Evolutionary conservation across 2,113 vertebrate genomes (phyloP), one percentile per base, ranked within the genome.

Genomic region (Atractosteus spatula): DNA sequence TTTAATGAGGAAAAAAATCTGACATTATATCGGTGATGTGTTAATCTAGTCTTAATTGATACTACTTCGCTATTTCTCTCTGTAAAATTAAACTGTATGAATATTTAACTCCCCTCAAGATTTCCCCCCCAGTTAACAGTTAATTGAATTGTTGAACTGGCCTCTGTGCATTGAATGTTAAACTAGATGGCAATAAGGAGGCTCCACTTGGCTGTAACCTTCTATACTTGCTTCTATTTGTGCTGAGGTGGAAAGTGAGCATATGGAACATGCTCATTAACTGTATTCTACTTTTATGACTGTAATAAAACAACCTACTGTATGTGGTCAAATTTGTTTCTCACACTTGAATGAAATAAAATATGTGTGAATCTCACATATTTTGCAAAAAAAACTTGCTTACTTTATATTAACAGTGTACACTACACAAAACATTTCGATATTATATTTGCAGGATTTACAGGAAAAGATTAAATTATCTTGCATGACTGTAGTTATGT

Each of bases 111-210:
- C 74, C 70, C 71, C 79, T 55, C 55, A 78, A 66, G 79, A 76
- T 71, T 74, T 47, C 72, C 63, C 66, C 66, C n/a, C 61, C 72
- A 73, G 76, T 83, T 78, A 79, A 78, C 29, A 69, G 70, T 75
- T 78, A 79, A 81, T 76, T 76, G 74, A 81, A 81, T 75, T 66
- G 67, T 55, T 76, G 73, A 81, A 74, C 74, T 76, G 73, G 68
- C 17, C 72, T 70, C 42, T 71, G 77, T 76, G 77, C 76, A 67
- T 73, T 72, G 76, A 72, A 76, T 78, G 76, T 79, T 78, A 79
- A 81, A 71, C 59, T 55, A 41, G 51, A 41, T 45, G 64, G 51
- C 8, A 55, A 16, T 29, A 73, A 75, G 77, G 55, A 61, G 63
- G 65, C 68, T 67, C 68, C 56, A 43, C 17, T 55, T 51, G 47